These are phyloP conservation scores for Colaptes auratus DNA, from an alignment of 2,113 vertebrate species.

Conservation along the genomic window DNA sequence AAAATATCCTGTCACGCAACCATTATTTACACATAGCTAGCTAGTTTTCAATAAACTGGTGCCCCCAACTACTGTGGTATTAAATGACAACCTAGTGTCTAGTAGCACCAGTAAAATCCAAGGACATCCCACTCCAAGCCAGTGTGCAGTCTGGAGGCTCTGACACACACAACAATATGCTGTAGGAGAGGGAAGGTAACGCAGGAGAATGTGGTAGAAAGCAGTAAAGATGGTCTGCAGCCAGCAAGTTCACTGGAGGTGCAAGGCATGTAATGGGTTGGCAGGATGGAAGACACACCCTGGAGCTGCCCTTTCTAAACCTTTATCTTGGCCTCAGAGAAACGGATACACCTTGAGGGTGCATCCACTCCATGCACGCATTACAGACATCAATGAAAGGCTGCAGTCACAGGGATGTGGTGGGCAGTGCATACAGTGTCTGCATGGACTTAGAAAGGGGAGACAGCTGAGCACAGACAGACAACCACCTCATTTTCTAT, in stretches of 20 bases:
- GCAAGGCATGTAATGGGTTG: neutral
- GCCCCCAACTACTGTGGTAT: neutral
- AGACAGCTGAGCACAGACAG: neutral
- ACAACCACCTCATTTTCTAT: neutral
- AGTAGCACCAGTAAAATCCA: neutral
- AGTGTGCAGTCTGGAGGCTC: neutral
- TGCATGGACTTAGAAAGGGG: neutral
- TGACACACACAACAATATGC: neutral
- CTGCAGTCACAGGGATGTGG: neutral
- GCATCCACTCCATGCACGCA: accelerated
- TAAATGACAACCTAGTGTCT: neutral
- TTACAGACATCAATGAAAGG: neutral
- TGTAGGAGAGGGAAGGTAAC: neutral
- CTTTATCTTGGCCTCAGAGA: neutral
- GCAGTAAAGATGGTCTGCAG: neutral
- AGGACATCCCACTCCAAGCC: neutral
- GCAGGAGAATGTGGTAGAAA: neutral
- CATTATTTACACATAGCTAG: neutral
- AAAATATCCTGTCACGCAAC: neutral
- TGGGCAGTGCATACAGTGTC: accelerated
- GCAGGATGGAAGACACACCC: neutral
- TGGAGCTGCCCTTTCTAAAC: neutral
- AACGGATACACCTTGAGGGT: neutral
- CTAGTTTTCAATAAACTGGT: neutral
- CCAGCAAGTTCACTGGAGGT: accelerated